phyloP scores from a whole-genome alignment of 2,888 invertebrate species.

The Zele albiditarsus region DNA sequence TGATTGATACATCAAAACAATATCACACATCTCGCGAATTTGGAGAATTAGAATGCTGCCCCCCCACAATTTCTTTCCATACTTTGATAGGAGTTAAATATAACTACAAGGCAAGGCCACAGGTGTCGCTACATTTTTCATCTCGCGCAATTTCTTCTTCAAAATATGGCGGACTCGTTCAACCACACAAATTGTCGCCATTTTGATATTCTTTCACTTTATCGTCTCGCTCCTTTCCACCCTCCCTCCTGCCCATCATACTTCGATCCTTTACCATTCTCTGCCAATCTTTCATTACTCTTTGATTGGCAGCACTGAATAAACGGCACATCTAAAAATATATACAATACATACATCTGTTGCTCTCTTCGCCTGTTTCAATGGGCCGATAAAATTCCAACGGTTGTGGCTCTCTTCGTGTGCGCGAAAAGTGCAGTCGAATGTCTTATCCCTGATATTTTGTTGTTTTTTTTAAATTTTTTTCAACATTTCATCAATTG shows the following conservation, averaged over 20 bases:
- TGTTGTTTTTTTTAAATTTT: constrained; percentile 8
- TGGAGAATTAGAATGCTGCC: too few species aligned
- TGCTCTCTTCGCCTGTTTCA: not conserved
- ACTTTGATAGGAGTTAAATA: too few species aligned
- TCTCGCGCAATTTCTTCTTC: too few species aligned
- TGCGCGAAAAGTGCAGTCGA: not conserved
- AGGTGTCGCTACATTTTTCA: too few species aligned
- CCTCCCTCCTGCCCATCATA: not conserved
- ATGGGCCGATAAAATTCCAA: not conserved
- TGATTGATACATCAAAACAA: too few species aligned
- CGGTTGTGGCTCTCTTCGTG: not conserved
- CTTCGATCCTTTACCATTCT: not conserved
- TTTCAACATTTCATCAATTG: constrained; percentile 1
- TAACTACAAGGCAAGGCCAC: too few species aligned
- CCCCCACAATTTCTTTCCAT: too few species aligned
- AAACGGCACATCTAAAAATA: not conserved
- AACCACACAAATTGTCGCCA: not conserved
- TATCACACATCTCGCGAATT: too few species aligned
- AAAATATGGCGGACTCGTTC: too few species aligned
- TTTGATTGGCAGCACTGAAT: not conserved
- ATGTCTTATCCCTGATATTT: not conserved
- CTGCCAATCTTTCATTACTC: not conserved
- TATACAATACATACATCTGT: constrained; percentile 1
- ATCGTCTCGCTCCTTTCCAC: not conserved
- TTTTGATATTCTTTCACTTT: not conserved